These are phyloP conservation scores for Oasisia sp. DNA, from an alignment of 2,888 invertebrate genomes.

Conservation along the genomic window DNA sequence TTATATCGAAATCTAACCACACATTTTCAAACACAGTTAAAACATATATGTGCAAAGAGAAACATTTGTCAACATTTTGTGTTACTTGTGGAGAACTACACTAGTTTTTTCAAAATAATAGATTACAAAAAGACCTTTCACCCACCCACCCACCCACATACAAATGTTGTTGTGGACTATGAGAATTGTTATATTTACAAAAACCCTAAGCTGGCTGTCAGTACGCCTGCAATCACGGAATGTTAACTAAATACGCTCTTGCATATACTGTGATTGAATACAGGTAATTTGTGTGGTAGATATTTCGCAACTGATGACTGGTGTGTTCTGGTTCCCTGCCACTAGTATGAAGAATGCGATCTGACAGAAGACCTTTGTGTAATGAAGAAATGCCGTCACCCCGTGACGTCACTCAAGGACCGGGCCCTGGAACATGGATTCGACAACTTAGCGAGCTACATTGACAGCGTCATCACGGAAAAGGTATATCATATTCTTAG, in stretches of 20 bases:
- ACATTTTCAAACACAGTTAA: too few relatives aligned
- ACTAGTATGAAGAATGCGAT: constrained; percentile 17
- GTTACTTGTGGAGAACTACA: too few relatives aligned
- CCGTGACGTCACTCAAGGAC: constrained; percentile 23
- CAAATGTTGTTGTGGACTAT: too few relatives aligned
- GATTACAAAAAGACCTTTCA: too few relatives aligned
- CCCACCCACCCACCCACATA: too few relatives aligned
- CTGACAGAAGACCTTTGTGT: background rate
- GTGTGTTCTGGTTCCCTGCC: background rate
- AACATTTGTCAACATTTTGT: too few relatives aligned
- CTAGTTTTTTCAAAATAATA: too few relatives aligned
- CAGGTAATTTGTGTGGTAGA: too few relatives aligned
- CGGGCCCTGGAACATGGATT: constrained; percentile 23
- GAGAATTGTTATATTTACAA: too few relatives aligned
- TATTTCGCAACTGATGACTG: background rate
- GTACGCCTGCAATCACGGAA: background rate
- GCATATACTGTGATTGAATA: background rate
- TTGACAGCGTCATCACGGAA: constrained; percentile 21
- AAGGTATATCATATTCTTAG: background rate
- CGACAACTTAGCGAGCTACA: constrained; percentile 17
- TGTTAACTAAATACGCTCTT: background rate
- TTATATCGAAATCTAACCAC: too few relatives aligned
- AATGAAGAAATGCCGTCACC: constrained; percentile 23
- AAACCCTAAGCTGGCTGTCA: background rate
- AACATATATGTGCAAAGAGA: too few relatives aligned